Conservation (phyloP, 2,113 vertebrate genomes). For the Triplophysa rosa region DNA sequence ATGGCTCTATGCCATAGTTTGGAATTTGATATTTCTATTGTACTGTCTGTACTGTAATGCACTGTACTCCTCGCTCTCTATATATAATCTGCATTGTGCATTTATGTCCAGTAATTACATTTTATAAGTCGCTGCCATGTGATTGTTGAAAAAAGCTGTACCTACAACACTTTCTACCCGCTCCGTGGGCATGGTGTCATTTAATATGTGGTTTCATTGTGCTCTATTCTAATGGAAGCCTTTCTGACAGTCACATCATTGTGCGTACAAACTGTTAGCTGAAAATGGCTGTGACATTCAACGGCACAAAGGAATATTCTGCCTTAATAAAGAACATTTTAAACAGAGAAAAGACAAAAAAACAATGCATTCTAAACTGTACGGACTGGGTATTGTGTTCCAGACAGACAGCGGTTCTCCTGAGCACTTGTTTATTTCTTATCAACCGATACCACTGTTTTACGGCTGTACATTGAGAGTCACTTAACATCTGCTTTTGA, state of each 20-base stretch:
- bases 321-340: background rate
- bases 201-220: background rate
- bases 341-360: background rate
- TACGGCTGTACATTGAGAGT: slow-evolving; percentile 24
- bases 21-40: background rate
- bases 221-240: background rate
- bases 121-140: background rate
- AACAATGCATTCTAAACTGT: background rate
- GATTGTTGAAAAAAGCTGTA: background rate
- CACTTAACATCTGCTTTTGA: slow-evolving; percentile 20
- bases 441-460: background rate
- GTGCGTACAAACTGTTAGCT: background rate
- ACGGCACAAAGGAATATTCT: background rate
- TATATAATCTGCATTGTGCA: background rate
- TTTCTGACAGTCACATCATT: background rate
- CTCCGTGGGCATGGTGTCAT: background rate
- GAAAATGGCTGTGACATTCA: background rate
- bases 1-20: too few species aligned
- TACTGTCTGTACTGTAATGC: background rate
- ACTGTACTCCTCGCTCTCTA: background rate
- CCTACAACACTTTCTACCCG: background rate
- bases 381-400: background rate
- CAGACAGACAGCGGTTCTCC: background rate
- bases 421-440: background rate
- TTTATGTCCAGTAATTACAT: background rate